These are phyloP conservation scores for Gambusia affinis DNA, from an alignment of 2,113 vertebrate genomes.

Conservation along the genomic window DNA sequence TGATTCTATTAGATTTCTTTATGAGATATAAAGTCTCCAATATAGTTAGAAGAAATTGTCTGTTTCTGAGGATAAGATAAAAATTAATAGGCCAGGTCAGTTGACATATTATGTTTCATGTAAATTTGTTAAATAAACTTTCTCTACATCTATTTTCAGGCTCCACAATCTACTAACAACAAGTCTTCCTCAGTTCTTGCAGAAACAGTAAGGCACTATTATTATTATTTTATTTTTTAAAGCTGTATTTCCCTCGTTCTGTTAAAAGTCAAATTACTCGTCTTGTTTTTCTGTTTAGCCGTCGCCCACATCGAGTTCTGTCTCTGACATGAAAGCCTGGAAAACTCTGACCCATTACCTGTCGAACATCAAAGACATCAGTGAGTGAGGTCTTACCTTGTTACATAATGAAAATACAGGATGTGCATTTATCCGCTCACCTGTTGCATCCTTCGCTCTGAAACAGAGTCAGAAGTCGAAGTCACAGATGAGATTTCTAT, in stretches of 20 bases:
- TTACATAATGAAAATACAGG: neutral
- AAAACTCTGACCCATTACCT: conserved; percentile 49
- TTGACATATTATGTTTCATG: neutral
- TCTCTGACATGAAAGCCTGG: conserved; percentile 45
- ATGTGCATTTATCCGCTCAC: neutral
- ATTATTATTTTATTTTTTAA: neutral
- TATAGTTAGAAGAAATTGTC: neutral
- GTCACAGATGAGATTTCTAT: conserved; percentile 60
- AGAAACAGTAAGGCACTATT: conserved; percentile 1
- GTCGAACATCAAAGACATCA: conserved; percentile 6
- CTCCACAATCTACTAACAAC: neutral
- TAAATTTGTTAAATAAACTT: neutral
- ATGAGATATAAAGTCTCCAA: neutral
- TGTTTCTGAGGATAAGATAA: neutral
- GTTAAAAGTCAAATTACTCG: neutral
- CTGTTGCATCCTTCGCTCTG: neutral
- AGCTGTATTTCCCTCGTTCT: neutral
- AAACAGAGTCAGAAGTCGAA: conserved; percentile 17
- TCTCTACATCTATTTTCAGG: conserved; percentile 12
- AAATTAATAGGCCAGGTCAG: neutral
- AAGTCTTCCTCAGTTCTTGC: neutral
- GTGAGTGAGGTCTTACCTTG: conserved; percentile 24
- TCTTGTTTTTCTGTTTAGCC: conserved; percentile 4
- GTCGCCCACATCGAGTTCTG: neutral
- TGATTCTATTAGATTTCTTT: neutral